Conservation (phyloP, 2,113 vertebrate species). For the Oreochromis aureus region DNA sequence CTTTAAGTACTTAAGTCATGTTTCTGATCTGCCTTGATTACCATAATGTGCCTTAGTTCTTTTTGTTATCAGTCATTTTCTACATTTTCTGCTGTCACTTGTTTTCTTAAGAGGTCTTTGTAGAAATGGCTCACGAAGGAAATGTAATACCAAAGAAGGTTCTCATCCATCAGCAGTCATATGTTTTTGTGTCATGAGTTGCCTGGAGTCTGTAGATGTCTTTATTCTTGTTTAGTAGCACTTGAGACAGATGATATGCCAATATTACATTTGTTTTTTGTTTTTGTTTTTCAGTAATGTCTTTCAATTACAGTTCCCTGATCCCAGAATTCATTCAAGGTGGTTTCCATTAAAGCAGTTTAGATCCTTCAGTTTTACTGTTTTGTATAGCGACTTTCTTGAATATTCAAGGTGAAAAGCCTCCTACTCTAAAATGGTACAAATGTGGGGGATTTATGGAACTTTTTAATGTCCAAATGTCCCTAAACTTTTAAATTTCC, state of each 20-base stretch:
- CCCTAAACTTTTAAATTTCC: background rate
- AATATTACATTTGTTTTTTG: conserved; percentile 26
- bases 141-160: background rate
- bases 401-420: background rate
- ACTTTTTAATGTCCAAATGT: background rate
- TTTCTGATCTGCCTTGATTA: background rate
- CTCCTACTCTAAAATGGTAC: background rate
- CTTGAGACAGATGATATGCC: conserved; percentile 49
- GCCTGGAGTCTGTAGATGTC: conserved; percentile 31
- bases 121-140: background rate
- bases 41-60: conserved; percentile 33
- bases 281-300: background rate
- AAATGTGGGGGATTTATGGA: background rate
- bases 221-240: conserved; percentile 45
- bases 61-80: background rate
- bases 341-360: background rate
- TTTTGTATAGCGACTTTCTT: background rate
- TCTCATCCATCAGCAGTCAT: background rate
- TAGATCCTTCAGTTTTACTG: background rate
- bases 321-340: background rate
- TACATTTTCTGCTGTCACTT: background rate
- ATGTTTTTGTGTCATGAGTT: background rate
- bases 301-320: background rate
- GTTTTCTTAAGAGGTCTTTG: background rate
- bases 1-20: background rate